phyloP scores from a whole-genome alignment of 2,113 vertebrate genomes.

The Taurulus bubalis region DNA sequence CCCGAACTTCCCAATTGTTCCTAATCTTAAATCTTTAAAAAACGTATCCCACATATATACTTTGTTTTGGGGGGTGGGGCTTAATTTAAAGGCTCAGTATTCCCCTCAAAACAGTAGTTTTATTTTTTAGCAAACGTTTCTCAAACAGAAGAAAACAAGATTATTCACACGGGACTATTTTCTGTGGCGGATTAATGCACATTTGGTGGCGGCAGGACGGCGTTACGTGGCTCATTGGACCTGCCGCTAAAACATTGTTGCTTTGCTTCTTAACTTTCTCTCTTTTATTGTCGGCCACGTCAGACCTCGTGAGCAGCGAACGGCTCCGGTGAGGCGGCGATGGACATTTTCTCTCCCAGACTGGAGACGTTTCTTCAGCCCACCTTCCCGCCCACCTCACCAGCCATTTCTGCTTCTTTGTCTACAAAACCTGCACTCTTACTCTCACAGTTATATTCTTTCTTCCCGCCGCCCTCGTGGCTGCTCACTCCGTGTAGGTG shows the following conservation, averaged over 20 bases:
- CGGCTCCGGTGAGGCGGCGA: neutral
- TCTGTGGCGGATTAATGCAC: too few relatives aligned
- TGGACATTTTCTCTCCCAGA: neutral
- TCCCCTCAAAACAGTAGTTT: too few relatives aligned
- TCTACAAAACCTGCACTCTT: conserved; percentile 22
- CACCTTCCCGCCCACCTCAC: conserved; percentile 35
- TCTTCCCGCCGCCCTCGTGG: conserved; percentile 9
- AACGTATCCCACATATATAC: neutral
- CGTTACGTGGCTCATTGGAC: too few relatives aligned
- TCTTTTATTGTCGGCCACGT: neutral
- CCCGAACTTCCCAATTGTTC: neutral
- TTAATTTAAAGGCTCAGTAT: too few relatives aligned
- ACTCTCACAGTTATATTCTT: neutral
- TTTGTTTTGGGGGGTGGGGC: too few relatives aligned
- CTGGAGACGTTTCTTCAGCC: neutral
- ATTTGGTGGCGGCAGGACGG: too few relatives aligned
- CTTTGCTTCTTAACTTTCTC: neutral
- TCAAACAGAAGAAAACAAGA: too few relatives aligned
- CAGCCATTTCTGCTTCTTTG: conserved; percentile 23
- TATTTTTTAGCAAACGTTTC: too few relatives aligned
- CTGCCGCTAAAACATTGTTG: too few relatives aligned
- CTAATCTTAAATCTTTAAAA: neutral
- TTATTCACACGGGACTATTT: too few relatives aligned
- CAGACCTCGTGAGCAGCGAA: neutral
- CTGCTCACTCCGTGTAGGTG: neutral